A percentile compares a stretch with the other conserved stretches of the same genome.
These are phyloP conservation scores for Terrapene triunguis DNA, from an alignment of 2,113 vertebrate genomes.

Conservation along the genomic window DNA sequence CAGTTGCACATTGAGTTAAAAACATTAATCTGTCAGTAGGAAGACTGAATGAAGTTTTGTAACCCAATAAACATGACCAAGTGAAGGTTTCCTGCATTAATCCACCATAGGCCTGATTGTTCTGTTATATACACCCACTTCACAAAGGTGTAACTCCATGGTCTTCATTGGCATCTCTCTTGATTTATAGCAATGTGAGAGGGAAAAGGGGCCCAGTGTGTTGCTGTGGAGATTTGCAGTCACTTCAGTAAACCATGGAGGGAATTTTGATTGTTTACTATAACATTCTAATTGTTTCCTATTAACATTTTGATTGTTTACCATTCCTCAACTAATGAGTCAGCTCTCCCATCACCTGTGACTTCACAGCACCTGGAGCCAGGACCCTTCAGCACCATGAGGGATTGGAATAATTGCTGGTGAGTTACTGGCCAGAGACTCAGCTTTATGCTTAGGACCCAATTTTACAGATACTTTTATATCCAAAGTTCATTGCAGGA, in stretches of 20 bases:
- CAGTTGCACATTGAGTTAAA: not conserved
- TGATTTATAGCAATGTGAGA: not conserved
- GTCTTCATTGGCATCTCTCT: not conserved
- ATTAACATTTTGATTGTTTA: not conserved
- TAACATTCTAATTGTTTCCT: no score
- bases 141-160: not conserved
- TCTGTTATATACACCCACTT: not conserved
- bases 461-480: not conserved
- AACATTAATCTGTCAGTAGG: not conserved
- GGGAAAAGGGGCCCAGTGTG: not conserved
- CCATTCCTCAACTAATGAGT: not conserved
- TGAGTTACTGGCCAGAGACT: not conserved
- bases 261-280: not conserved
- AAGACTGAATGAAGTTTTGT: not conserved
- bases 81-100: not conserved
- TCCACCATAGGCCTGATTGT: not conserved
- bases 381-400: not conserved
- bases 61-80: not conserved
- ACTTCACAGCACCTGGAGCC: not conserved
- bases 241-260: not conserved
- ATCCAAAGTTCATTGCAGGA: not conserved
- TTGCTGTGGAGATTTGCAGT: not conserved
- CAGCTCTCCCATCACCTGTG: not conserved
- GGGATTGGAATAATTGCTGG: not conserved
- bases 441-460: not conserved